Conservation (phyloP, 2,113 vertebrate species). For the Prochilodus magdalenae region DNA sequence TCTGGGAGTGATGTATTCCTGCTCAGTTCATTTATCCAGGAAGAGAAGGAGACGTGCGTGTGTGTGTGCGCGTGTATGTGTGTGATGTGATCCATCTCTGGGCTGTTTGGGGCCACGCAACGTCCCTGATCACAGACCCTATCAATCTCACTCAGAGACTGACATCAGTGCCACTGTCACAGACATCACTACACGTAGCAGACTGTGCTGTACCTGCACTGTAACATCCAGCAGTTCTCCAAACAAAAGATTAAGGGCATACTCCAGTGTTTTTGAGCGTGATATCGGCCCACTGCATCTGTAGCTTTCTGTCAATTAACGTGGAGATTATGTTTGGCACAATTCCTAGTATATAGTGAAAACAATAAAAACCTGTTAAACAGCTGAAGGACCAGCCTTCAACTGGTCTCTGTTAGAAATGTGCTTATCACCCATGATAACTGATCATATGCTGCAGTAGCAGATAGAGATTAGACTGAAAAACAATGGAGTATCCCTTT, state of each 20-base stretch:
- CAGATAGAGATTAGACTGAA: no score
- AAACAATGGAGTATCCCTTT: neutral
- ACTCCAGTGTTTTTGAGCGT: neutral
- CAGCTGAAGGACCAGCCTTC: neutral
- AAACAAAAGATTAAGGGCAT: no score
- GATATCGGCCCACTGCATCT: neutral
- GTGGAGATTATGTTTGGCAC: neutral
- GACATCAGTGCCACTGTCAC: conserved; percentile 77
- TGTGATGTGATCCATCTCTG: conserved; percentile 74
- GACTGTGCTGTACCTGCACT: conserved; percentile 62
- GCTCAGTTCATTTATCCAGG: conserved; percentile 82
- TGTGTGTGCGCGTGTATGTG: conserved; percentile 27
- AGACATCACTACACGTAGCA: conserved; percentile 51
- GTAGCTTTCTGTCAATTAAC: neutral
- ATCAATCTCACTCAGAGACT: conserved; percentile 82
- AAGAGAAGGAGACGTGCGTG: conserved; percentile 73
- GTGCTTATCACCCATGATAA: no score
- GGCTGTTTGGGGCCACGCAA: conserved; percentile 73
- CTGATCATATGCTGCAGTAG: no score
- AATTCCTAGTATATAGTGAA: neutral
- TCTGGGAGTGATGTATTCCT: conserved; percentile 79
- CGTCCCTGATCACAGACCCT: conserved; percentile 80
- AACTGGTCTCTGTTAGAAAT: neutral
- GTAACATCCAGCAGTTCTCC: neutral
- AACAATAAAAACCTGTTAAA: no score